A percentile compares a stretch with the other conserved stretches of the same genome.
These are phyloP conservation scores for Euschistus heros DNA, from an alignment of 1,140 invertebrate species.

Conservation along the genomic window DNA sequence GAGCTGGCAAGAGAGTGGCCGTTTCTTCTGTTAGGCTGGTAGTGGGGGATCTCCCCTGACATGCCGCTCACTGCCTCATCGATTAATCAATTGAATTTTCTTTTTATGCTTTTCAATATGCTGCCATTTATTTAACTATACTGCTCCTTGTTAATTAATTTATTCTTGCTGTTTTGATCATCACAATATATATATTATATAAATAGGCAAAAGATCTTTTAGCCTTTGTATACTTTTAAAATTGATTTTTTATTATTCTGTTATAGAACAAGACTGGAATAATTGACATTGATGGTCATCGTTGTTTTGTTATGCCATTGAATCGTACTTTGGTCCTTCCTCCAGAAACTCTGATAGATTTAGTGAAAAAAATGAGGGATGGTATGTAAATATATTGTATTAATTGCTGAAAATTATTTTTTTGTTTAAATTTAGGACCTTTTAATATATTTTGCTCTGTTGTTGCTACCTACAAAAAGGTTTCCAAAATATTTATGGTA, in stretches of 20 bases:
- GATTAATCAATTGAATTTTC: too few species aligned
- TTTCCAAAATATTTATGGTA: not conserved
- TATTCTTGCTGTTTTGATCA: too few species aligned
- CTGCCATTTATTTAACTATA: too few species aligned
- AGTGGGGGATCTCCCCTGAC: too few species aligned
- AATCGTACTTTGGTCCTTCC: constrained; percentile 63
- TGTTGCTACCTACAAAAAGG: not conserved
- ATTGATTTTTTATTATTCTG: not conserved
- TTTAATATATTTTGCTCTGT: not conserved
- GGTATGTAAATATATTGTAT: constrained; percentile 37
- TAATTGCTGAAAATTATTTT: not conserved
- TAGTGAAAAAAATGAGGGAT: constrained; percentile 66
- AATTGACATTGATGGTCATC: constrained; percentile 59
- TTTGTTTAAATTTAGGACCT: not conserved
- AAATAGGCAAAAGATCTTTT: too few species aligned
- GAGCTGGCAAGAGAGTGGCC: too few species aligned
- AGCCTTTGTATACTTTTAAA: not conserved
- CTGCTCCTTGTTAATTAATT: too few species aligned
- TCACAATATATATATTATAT: too few species aligned
- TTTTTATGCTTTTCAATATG: too few species aligned
- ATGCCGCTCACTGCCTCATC: too few species aligned
- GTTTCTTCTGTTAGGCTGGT: too few species aligned
- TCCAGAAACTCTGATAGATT: constrained; percentile 62
- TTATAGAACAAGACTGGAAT: constrained; percentile 69
- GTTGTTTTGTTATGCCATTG: constrained; percentile 83